Evolutionary conservation across 2,888 invertebrate genomes (phyloP).

Genomic region (Cylindroiulus punctatus): DNA sequence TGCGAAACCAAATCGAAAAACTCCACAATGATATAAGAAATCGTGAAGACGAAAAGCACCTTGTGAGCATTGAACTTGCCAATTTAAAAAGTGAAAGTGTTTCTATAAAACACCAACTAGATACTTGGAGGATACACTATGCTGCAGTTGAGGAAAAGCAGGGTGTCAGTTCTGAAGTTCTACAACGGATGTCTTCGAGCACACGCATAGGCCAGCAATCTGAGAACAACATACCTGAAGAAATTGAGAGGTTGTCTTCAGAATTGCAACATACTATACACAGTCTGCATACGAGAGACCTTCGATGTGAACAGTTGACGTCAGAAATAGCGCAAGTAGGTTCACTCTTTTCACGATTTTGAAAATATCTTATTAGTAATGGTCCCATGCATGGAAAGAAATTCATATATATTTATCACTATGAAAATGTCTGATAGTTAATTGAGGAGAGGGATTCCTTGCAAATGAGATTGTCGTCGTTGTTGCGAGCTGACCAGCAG

Average conservation of each 20-base stretch:
- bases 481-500: conserved; percentile 77
- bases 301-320: conserved; percentile 86
- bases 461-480: conserved; percentile 83
- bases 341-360: background rate
- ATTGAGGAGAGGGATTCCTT: conserved; percentile 86
- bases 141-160: background rate
- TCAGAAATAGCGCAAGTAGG: conserved; percentile 77
- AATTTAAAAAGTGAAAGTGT: background rate
- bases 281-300: conserved; percentile 86
- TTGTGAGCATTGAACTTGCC: background rate
- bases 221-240: conserved; percentile 62
- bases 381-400: too few species aligned
- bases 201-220: background rate
- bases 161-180: background rate
- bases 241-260: conserved; percentile 69
- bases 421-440: conserved; percentile 67
- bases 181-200: conserved; percentile 57
- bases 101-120: conserved; percentile 1
- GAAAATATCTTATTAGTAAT: too few species aligned
- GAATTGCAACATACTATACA: conserved; percentile 84
- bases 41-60: background rate
- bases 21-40: background rate
- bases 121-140: background rate
- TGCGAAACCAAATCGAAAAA: background rate
- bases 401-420: background rate